A percentile compares a stretch with the other conserved stretches of the same genome.
Conservation (phyloP, 2,888 invertebrate species). For the Calameuta idolon region DNA sequence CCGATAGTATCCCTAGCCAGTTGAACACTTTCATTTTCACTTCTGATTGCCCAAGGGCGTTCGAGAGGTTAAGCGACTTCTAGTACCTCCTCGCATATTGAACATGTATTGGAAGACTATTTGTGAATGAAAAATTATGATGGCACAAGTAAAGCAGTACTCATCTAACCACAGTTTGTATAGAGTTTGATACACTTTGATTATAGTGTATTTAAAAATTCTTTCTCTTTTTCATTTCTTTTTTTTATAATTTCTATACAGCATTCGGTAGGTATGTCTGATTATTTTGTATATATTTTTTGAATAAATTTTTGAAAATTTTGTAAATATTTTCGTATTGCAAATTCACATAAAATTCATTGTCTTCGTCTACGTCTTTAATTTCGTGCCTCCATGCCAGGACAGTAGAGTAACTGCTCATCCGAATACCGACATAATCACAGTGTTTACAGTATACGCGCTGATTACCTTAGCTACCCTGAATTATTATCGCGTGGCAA, state of each 20-base stretch:
- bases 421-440: conserved; percentile 25
- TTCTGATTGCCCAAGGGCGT: conserved; percentile 39
- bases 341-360: background rate
- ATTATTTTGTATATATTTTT: background rate
- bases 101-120: background rate
- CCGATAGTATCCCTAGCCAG: conserved; percentile 5
- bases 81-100: background rate
- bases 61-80: conserved; percentile 15
- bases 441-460: conserved; percentile 22
- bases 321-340: background rate
- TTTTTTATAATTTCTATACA: background rate
- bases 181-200: background rate
- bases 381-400: background rate
- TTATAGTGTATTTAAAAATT: background rate
- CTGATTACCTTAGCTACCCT: conserved; percentile 32
- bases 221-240: background rate
- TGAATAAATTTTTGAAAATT: background rate
- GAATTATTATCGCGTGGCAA: conserved; percentile 44
- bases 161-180: background rate
- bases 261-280: background rate
- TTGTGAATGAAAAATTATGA: background rate
- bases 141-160: background rate
- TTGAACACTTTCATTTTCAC: conserved; percentile 41
- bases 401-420: conserved; percentile 9
- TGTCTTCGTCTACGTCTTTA: background rate